Base-by-base conservation (phyloP, 2,888 invertebrate species). In the Belgica antarctica region DNA sequence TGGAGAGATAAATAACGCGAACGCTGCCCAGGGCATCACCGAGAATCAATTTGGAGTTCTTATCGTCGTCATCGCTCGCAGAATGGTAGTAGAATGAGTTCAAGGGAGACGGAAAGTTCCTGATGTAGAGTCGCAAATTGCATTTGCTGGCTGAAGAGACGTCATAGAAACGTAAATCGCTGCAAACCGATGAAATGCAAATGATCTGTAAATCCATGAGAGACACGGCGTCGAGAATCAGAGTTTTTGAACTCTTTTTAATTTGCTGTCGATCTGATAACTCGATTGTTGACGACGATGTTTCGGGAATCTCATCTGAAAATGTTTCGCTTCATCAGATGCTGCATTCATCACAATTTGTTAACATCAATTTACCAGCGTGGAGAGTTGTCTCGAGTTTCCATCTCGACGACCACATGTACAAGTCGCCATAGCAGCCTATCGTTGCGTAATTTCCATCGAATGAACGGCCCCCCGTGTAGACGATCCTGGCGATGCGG, bases 161-260 rank as follows among this genome's bases (percentile, higher is more conserved):
- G 77, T 92, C 92, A 76, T 92, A 93, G 78, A 93, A 90, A 73
- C 89, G 84, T 57, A 93, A 79, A 76, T 91, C 91, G 15, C 89
- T 81, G 78, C 91, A 89, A 0, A 89, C 87, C 15, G 92, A 89
- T 71, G 89, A 85, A 10, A 89, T 87, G 72, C 89, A 90, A 17
- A 93, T 81, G 74, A 91, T 86, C 77, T 87, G 87, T 65, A 91
- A 87, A 77, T 92, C 90, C 0, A 91, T 87, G 78, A 93, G 80
- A 71, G 86, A 85, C 71, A 85, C 86, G 79, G 90, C 82, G 74
- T 89, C 89, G 19, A 89, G 86, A 72, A 92, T 86, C 86, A 87
- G 89, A 0, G 89, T 89, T 22, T 84, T 80, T 74, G 84, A 84
- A 62, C 15, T 31, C 12, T 22, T 57, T 68, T 57, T 52, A 19